These are phyloP conservation scores for Stichodactyla helianthus DNA, from an alignment of 64 coral and sea anemone genomes.

Conservation along the genomic window DNA sequence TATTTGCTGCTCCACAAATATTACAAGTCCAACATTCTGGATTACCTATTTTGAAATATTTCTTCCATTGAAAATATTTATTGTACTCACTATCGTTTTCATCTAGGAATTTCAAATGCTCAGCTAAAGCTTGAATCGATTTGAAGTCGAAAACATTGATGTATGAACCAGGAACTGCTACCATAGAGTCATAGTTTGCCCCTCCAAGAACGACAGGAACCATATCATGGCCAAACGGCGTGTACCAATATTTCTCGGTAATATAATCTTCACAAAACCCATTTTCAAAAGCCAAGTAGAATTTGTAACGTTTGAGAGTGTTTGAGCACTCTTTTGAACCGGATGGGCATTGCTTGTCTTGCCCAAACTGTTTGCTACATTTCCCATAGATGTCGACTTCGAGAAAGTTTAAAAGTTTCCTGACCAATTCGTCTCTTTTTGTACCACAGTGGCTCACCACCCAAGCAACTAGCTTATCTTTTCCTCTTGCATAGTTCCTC, in stretches of 20 bases:
- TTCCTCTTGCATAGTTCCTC: slow-evolving; percentile 31
- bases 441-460: slow-evolving; percentile 49
- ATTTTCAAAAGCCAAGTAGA: slow-evolving; percentile 61
- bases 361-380: slow-evolving; percentile 35
- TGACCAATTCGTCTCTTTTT: slow-evolving; percentile 44
- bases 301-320: slow-evolving; percentile 46
- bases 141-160: slow-evolving; percentile 55
- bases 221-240: slow-evolving; percentile 19
- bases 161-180: slow-evolving; percentile 62
- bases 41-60: slow-evolving; percentile 18
- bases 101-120: slow-evolving; percentile 49
- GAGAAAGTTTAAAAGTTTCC: slow-evolving; percentile 45
- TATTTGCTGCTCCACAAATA: background rate
- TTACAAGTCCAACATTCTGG: slow-evolving; percentile 19
- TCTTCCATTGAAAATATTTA: slow-evolving; percentile 61
- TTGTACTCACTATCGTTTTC: slow-evolving; percentile 59
- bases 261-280: slow-evolving; percentile 56
- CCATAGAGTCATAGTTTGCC: slow-evolving; percentile 32
- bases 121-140: slow-evolving; percentile 31
- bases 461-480: slow-evolving; percentile 54
- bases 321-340: slow-evolving; percentile 19
- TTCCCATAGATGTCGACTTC: slow-evolving; percentile 47
- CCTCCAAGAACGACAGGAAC: slow-evolving; percentile 64
- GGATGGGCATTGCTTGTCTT: slow-evolving; percentile 21
- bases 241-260: slow-evolving; percentile 73